A percentile compares a stretch with the other conserved stretches of the same genome.
These are phyloP conservation scores for Heterocephalus glaber DNA, from an alignment of 2,113 vertebrate genomes.

Conservation along the genomic window DNA sequence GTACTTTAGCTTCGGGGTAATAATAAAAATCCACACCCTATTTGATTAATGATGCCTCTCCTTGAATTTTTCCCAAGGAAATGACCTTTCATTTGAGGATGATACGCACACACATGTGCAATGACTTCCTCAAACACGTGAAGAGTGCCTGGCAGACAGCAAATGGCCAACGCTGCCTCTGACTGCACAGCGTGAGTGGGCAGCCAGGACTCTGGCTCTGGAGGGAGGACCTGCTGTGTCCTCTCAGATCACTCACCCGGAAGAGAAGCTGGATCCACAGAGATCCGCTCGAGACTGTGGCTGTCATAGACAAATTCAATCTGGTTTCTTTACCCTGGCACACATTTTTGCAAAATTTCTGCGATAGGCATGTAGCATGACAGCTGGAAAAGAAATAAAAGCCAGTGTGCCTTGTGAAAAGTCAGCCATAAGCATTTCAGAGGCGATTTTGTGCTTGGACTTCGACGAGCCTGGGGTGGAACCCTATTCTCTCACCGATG, in stretches of 20 bases:
- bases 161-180: neutral
- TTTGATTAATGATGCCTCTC: neutral
- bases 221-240: neutral
- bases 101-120: neutral
- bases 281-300: neutral
- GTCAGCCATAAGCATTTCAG: rapidly evolving
- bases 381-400: neutral
- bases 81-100: neutral
- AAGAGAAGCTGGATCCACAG: neutral
- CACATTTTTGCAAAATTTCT: neutral
- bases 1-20: neutral
- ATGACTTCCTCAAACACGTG: neutral
- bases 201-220: too few species aligned
- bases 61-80: constrained; percentile 25
- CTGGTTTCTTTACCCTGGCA: neutral
- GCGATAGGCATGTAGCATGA: neutral
- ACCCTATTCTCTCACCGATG: neutral
- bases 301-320: neutral
- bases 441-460: rapidly evolving
- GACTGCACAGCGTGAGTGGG: neutral
- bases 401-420: neutral
- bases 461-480: neutral
- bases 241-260: rapidly evolving
- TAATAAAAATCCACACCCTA: neutral
- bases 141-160: neutral